These are phyloP conservation scores for Corythornis vintsioides DNA, from an alignment of 2,113 vertebrate species.

Conservation along the genomic window DNA sequence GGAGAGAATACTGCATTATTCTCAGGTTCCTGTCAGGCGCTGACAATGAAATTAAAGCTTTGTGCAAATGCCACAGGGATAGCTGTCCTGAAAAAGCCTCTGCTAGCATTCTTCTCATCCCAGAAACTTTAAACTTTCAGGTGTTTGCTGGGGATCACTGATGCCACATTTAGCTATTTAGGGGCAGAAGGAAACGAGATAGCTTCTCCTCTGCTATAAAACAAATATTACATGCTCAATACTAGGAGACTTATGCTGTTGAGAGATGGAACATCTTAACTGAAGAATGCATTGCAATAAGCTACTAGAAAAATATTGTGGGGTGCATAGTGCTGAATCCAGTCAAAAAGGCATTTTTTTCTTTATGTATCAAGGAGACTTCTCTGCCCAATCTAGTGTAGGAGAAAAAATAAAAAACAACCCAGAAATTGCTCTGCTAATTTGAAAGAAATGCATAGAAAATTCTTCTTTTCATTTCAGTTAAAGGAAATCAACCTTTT, in stretches of 20 bases:
- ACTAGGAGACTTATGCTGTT: not conserved
- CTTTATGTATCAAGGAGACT: not conserved
- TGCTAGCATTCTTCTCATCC: not conserved
- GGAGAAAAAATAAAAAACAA: not conserved
- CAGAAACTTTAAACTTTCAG: not conserved
- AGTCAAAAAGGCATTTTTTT: not conserved
- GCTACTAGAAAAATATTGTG: not conserved
- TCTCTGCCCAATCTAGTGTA: not conserved
- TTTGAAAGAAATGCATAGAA: not conserved
- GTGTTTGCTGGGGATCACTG: not conserved
- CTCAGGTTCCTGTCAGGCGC: not conserved
- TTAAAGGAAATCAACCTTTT: not conserved
- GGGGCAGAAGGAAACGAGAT: not conserved
- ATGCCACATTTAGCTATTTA: not conserved
- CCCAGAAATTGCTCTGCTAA: not conserved
- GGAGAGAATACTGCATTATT: not conserved
- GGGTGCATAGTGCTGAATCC: not conserved
- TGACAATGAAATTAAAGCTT: not conserved
- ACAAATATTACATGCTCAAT: not conserved
- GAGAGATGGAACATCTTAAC: not conserved
- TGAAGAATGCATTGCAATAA: not conserved
- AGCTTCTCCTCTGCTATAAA: not conserved
- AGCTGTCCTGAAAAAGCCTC: not conserved
- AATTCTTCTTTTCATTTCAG: not conserved
- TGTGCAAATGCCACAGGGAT: not conserved